Evolutionary conservation across 2,797 vertebrate species (phyloP).

Genomic region (Agapornis canus): DNA sequence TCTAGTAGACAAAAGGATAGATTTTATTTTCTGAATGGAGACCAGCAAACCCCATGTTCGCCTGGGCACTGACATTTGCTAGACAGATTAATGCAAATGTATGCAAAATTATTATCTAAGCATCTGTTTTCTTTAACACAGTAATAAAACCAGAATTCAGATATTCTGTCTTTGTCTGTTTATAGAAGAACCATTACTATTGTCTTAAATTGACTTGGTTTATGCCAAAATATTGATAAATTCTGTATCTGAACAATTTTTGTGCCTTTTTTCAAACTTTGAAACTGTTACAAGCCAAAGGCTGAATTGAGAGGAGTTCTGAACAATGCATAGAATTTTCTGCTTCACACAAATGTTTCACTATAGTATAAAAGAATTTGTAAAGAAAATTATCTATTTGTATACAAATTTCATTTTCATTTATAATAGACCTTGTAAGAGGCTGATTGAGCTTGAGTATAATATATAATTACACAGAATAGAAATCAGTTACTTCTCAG

Average conservation of each 20-base stretch:
- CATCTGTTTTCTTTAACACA: not conserved
- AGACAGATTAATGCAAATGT: not conserved
- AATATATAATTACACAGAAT: slow-evolving; percentile 13
- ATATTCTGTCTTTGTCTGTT: not conserved
- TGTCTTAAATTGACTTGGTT: not conserved
- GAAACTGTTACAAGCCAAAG: not conserved
- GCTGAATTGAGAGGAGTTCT: not conserved
- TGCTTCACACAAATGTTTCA: not conserved
- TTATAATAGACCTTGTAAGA: slow-evolving; percentile 19
- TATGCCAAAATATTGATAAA: not conserved
- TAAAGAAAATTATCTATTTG: not conserved
- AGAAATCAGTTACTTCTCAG: not conserved
- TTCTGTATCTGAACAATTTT: not conserved
- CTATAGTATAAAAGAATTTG: not conserved
- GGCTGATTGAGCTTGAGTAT: not conserved
- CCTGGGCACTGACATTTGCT: not conserved
- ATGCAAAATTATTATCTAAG: not conserved
- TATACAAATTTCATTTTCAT: slow-evolving; percentile 38
- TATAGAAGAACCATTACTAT: not conserved
- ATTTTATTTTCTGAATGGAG: not conserved
- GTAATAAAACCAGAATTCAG: not conserved
- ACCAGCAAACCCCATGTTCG: not conserved
- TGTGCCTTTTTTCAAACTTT: not conserved
- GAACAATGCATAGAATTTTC: not conserved
- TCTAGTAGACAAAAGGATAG: not conserved